Conservation (phyloP, 1,140 invertebrate species). For the Musca domestica region DNA sequence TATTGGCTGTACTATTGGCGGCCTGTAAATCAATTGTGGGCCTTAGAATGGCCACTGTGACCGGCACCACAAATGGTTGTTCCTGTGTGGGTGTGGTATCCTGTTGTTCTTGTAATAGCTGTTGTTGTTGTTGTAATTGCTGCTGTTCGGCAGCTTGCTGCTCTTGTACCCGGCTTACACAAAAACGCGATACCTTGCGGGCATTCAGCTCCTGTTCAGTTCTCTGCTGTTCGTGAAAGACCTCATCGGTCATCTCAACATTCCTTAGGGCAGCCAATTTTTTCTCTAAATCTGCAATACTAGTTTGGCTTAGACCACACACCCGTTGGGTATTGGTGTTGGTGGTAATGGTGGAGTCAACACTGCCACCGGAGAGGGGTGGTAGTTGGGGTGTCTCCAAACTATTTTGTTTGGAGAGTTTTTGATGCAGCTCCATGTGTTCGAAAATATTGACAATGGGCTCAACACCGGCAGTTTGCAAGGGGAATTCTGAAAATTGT, state of each 20-base stretch:
- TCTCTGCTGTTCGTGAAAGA: too few relatives aligned
- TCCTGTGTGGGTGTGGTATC: too few relatives aligned
- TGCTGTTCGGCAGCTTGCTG: conserved; percentile 25
- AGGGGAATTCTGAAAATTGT: too few relatives aligned
- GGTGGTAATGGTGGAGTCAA: neutral
- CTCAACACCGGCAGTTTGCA: too few relatives aligned
- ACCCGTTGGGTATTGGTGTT: neutral
- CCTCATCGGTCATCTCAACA: conserved; percentile 31
- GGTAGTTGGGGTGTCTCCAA: conserved; percentile 33
- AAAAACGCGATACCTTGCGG: conserved; percentile 48
- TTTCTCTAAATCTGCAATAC: conserved; percentile 49
- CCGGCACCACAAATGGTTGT: too few relatives aligned
- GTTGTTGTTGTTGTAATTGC: neutral
- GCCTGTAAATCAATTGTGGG: neutral
- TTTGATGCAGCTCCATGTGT: conserved; percentile 7
- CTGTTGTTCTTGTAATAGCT: too few relatives aligned
- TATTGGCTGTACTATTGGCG: neutral
- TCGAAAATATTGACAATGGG: too few relatives aligned
- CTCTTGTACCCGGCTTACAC: conserved; percentile 49
- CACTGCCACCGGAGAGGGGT: neutral
- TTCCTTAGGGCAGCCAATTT: conserved; percentile 46
- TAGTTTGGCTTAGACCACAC: conserved; percentile 38
- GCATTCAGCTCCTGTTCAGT: conserved; percentile 16
- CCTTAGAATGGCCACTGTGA: too few relatives aligned
- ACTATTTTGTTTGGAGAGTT: conserved; percentile 44